A percentile compares a stretch with the other conserved stretches of the same genome.
These are phyloP conservation scores for Gymnobelideus leadbeateri DNA, from an alignment of 2,113 vertebrate species.

Conservation along the genomic window DNA sequence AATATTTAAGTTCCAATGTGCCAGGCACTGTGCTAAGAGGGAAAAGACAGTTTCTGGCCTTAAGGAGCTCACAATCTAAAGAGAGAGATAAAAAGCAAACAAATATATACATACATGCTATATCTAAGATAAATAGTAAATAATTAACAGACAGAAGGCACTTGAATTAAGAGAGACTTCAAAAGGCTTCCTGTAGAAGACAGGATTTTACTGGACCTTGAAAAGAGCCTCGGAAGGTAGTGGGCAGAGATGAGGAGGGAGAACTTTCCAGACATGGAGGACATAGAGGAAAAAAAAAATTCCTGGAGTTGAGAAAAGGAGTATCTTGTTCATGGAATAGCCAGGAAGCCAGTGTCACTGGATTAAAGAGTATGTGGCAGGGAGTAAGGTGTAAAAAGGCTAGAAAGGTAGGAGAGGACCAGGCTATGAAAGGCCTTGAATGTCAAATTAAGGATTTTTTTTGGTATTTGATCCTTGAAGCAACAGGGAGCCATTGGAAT, in stretches of 20 bases:
- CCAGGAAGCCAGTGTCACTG: neutral
- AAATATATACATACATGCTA: no score
- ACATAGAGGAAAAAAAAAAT: neutral
- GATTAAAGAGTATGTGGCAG: neutral
- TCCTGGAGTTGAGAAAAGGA: neutral
- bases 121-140: neutral
- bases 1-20: neutral
- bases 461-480: neutral
- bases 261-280: neutral
- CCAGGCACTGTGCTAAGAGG: neutral
- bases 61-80: neutral
- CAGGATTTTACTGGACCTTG: neutral
- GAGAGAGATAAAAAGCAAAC: no score
- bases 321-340: no score
- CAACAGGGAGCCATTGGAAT: neutral
- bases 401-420: neutral
- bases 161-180: neutral
- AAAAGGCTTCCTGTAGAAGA: neutral
- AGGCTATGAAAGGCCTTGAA: neutral
- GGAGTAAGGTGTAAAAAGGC: neutral
- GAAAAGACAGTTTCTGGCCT: neutral
- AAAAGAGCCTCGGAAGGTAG: neutral
- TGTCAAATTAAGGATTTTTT: neutral
- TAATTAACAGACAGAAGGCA: neutral
- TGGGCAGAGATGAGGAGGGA: neutral